These are phyloP conservation scores for Athetis lepigone DNA, from an alignment of 2,888 invertebrate species.

Conservation along the genomic window DNA sequence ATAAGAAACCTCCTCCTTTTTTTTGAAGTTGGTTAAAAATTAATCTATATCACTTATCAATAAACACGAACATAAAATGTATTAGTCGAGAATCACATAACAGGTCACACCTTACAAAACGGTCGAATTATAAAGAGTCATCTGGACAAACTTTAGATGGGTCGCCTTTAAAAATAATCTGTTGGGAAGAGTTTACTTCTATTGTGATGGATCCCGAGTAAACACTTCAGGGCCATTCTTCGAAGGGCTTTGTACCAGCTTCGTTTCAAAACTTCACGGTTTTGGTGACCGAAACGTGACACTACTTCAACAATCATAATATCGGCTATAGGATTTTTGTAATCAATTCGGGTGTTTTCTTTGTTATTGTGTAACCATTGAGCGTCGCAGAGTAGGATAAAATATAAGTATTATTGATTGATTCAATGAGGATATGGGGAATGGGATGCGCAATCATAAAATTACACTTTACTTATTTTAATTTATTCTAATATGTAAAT, in stretches of 20 bases:
- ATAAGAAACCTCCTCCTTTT: no score
- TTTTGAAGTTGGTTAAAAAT: no score
- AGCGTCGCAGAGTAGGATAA: conserved; percentile 10
- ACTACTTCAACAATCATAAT: conserved; percentile 70
- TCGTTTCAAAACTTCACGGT: conserved; percentile 85
- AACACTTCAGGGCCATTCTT: conserved; percentile 84
- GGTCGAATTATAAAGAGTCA: conserved; percentile 78
- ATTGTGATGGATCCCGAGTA: conserved; percentile 83
- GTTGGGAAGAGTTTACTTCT: conserved; percentile 83
- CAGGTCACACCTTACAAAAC: conserved; percentile 65
- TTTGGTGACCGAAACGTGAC: conserved; percentile 69
- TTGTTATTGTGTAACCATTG: conserved; percentile 25
- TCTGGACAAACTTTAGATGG: conserved; percentile 80
- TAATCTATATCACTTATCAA: conserved; percentile 50
- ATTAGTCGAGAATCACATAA: conserved; percentile 65
- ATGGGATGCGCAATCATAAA: background rate
- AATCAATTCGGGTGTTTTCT: conserved; percentile 35
- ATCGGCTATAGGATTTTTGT: conserved; percentile 48
- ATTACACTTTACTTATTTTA: background rate
- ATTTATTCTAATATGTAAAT: no score
- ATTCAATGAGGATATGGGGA: background rate
- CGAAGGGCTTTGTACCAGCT: conserved; percentile 83
- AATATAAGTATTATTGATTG: background rate
- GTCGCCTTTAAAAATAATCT: conserved; percentile 84
- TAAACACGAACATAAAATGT: conserved; percentile 44